These are phyloP conservation scores for Drosophila varians DNA, from an alignment of 1,140 invertebrate species.

Conservation along the genomic window DNA sequence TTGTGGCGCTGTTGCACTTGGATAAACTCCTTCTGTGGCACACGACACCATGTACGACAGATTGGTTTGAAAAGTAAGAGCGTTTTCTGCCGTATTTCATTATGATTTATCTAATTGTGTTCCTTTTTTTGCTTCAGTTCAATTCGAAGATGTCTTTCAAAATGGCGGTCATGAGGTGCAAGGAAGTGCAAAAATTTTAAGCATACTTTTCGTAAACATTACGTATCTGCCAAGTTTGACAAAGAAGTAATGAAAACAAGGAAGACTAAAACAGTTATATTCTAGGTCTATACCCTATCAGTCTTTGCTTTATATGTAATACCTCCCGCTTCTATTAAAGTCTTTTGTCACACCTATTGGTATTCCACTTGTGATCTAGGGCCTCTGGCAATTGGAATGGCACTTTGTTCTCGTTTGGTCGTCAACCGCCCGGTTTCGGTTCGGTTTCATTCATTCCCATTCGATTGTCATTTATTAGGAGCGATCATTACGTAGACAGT, in stretches of 20 bases:
- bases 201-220: no score
- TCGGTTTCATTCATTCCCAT: constrained; percentile 35
- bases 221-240: no score
- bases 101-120: no score
- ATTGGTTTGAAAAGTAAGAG: background rate
- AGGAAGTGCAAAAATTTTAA: no score
- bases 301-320: no score
- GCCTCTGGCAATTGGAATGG: constrained; percentile 30
- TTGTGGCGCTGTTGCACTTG: constrained; percentile 12
- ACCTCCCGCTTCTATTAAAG: background rate
- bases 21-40: constrained; percentile 23
- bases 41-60: background rate
- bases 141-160: no score
- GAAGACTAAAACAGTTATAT: no score
- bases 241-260: no score
- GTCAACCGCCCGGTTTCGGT: background rate
- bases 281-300: no score
- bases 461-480: constrained; percentile 72
- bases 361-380: constrained; percentile 10
- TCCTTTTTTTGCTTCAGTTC: no score
- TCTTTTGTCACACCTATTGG: constrained; percentile 7
- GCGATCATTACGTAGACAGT: constrained; percentile 64
- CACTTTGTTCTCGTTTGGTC: constrained; percentile 33
- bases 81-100: no score
- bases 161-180: no score